These are phyloP conservation scores for Reinhardtius hippoglossoides DNA, from an alignment of 2,113 vertebrate species.

Conservation along the genomic window DNA sequence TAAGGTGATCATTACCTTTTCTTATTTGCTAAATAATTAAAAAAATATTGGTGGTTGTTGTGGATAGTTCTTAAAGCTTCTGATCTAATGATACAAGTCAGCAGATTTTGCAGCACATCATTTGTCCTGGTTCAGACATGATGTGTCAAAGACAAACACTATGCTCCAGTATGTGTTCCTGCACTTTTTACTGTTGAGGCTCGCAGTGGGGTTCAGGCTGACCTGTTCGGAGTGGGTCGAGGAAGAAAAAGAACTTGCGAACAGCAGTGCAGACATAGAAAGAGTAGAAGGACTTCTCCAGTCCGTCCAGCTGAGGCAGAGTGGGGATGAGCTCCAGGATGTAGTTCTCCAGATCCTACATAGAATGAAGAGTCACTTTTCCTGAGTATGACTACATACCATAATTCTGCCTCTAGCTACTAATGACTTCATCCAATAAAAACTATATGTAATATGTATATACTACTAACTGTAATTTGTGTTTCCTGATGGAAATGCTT, in stretches of 20 bases:
- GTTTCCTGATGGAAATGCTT: slow-evolving; percentile 60
- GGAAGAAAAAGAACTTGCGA: slow-evolving; percentile 98
- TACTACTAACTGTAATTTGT: background rate
- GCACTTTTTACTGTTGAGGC: background rate
- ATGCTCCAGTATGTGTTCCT: background rate
- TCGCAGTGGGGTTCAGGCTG: slow-evolving; percentile 23
- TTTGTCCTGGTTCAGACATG: background rate
- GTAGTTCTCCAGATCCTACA: slow-evolving; percentile 98
- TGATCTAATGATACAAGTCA: background rate
- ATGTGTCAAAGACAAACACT: background rate
- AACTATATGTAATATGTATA: no score
- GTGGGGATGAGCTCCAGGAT: slow-evolving; percentile 98
- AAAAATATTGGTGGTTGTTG: background rate
- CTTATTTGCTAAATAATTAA: background rate
- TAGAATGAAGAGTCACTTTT: slow-evolving; percentile 3
- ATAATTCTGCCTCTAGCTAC: background rate
- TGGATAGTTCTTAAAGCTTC: background rate
- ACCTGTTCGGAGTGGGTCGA: slow-evolving; percentile 97
- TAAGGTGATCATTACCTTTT: background rate
- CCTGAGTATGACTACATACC: background rate
- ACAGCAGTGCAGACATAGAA: slow-evolving; percentile 99
- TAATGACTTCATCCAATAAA: no score
- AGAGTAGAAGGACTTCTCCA: slow-evolving; percentile 99
- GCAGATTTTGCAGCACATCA: background rate
- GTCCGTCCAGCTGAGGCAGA: slow-evolving; percentile 94